Conservation (phyloP, 64 coral and sea anemone species). For the Stichodactyla mertensii region DNA sequence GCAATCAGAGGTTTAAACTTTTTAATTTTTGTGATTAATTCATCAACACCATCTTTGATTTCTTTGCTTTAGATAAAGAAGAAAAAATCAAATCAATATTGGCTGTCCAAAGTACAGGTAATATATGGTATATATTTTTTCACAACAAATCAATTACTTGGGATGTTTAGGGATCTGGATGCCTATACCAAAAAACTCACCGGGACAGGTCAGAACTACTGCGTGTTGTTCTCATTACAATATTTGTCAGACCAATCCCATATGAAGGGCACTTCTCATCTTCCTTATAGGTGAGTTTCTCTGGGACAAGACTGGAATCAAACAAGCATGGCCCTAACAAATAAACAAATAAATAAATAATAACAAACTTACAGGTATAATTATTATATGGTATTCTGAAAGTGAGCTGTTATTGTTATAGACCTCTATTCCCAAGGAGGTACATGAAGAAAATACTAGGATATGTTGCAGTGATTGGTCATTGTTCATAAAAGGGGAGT, state of each 20-base stretch:
- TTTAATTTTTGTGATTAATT: conserved; percentile 59
- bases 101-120: too few relatives aligned
- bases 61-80: conserved; percentile 60
- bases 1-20: conserved; percentile 72
- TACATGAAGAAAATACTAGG: too few relatives aligned
- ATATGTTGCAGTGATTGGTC: too few relatives aligned
- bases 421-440: too few relatives aligned
- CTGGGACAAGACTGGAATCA: conserved; percentile 70
- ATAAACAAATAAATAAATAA: too few relatives aligned
- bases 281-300: conserved; percentile 67
- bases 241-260: conserved; percentile 96
- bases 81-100: background rate
- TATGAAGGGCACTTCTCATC: conserved; percentile 86
- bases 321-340: conserved; percentile 84
- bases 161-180: too few relatives aligned
- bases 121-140: too few relatives aligned
- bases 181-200: conserved; percentile 10
- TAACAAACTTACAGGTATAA: too few relatives aligned
- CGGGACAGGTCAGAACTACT: conserved; percentile 86
- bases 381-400: too few relatives aligned
- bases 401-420: too few relatives aligned
- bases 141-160: too few relatives aligned
- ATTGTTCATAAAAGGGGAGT: too few relatives aligned
- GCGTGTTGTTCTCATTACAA: conserved; percentile 89
- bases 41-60: conserved; percentile 87